These are phyloP conservation scores for Crotalus adamanteus DNA, from an alignment of 2,797 vertebrate species.

Conservation along the genomic window DNA sequence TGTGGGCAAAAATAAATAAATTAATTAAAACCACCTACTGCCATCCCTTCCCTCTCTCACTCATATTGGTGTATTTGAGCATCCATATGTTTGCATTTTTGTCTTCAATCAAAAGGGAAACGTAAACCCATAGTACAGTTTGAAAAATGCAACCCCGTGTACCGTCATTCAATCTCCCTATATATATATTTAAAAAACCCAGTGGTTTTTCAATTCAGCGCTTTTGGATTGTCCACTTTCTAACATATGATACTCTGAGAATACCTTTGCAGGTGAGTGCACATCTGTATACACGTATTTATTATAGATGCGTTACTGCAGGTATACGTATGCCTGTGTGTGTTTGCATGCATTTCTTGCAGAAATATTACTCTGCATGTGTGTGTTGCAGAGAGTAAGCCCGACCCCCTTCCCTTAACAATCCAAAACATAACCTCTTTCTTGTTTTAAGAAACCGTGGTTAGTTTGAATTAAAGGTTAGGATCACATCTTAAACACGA, in stretches of 20 bases:
- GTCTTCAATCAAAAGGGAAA: neutral
- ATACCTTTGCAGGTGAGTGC: neutral
- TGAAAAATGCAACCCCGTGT: neutral
- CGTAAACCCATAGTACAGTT: neutral
- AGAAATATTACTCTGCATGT: neutral
- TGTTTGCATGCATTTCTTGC: too few species aligned
- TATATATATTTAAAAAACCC: too few species aligned
- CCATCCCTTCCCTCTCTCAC: neutral
- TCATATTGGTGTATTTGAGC: neutral
- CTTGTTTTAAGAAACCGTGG: conserved; percentile 15
- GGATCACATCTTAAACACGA: neutral
- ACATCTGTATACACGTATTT: neutral
- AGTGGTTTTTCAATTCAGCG: neutral
- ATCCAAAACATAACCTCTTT: conserved; percentile 41
- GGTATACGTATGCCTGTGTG: neutral
- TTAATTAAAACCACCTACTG: neutral
- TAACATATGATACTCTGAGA: neutral
- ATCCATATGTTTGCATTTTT: neutral
- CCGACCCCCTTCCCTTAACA: neutral
- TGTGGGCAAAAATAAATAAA: neutral
- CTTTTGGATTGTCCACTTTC: neutral
- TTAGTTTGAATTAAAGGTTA: conserved; percentile 48
- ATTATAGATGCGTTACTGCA: neutral
- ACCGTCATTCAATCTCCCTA: neutral
- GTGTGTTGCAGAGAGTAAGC: neutral